These are phyloP conservation scores for Dryoscopus gambensis DNA, from an alignment of 2,113 vertebrate species.

Conservation along the genomic window DNA sequence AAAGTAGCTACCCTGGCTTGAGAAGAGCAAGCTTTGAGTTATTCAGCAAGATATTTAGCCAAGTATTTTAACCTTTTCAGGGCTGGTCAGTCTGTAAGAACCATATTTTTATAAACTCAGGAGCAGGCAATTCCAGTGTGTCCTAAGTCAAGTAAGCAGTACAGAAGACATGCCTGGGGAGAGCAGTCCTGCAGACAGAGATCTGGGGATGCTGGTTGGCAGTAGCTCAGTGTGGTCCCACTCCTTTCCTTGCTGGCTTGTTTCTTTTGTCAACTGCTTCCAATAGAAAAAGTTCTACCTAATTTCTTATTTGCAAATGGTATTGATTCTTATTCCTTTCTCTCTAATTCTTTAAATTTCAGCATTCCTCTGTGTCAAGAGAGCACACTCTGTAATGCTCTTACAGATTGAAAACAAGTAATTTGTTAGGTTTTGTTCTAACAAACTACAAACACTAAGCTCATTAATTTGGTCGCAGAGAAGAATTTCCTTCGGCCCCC, in stretches of 20 bases:
- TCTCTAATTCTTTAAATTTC: background rate
- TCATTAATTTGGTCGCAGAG: background rate
- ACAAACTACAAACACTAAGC: background rate
- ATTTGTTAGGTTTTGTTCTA: background rate
- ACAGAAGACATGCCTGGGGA: background rate
- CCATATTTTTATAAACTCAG: background rate
- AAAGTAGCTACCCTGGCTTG: background rate
- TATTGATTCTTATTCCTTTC: background rate
- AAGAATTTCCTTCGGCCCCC: background rate
- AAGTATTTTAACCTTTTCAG: background rate
- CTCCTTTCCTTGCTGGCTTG: background rate
- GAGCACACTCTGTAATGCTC: background rate
- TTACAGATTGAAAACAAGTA: background rate
- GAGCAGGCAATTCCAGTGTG: background rate
- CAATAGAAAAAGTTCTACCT: background rate
- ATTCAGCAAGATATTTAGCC: background rate
- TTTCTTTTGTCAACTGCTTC: background rate
- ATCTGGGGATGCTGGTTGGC: background rate
- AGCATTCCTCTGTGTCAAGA: background rate
- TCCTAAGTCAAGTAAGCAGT: accelerated
- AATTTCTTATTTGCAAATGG: background rate
- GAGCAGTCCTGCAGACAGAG: background rate
- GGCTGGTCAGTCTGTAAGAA: background rate
- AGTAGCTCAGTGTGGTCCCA: background rate
- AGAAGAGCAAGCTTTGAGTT: background rate